Evolutionary conservation across 2,888 invertebrate species (phyloP), one percentile per base, ranked within the genome.

Genomic region (Cancer borealis): DNA sequence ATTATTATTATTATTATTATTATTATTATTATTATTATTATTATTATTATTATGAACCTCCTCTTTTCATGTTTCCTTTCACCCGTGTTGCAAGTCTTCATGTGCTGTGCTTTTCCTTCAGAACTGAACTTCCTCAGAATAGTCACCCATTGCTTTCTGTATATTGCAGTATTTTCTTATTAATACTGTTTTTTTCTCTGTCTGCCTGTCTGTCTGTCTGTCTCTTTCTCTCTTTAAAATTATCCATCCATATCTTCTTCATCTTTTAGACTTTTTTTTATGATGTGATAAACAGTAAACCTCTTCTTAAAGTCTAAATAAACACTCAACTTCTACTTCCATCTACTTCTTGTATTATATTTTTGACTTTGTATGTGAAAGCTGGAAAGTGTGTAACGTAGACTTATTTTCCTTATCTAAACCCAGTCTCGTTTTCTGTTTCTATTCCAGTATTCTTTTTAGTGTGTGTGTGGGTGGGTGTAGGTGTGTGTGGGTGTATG

Each of bases 401-500:
- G 60, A 60, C 21, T 60, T 60, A 21, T 60, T 60, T 60, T 60
- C 60, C 21, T 60, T 60, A 17, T 60, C 60, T 21, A 60, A 60
- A 60, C 2, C 17, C 60, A 60, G 21, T 21, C 21, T 60, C 4
- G 3, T 60, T 60, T 21, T 60, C 60, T 60, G 17, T 21, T 60
- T 60, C 17, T 60, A 60, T 60, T 60, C 21, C 3, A 21, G 17
- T 60, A 60, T 21, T 60, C 10, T 60, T 60, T 49, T 21, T 10
- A n/a, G 66, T 66, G 66, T 66, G 66, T 66, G n/a, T 66, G 66
- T n/a, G 66, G n/a, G 66, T n/a, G 66, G n/a, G 66, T n/a, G 66
- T 66, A n/a, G n/a, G 66, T 66, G 66, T n/a, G 66, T 66, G 66
- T 66, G 66, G n/a, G 66, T 4, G n/a, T 66, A n/a, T n/a, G 66